Evolutionary conservation across 2,888 invertebrate species (phyloP), one percentile per base, ranked within the genome.

Genomic region (Cryptus armator): DNA sequence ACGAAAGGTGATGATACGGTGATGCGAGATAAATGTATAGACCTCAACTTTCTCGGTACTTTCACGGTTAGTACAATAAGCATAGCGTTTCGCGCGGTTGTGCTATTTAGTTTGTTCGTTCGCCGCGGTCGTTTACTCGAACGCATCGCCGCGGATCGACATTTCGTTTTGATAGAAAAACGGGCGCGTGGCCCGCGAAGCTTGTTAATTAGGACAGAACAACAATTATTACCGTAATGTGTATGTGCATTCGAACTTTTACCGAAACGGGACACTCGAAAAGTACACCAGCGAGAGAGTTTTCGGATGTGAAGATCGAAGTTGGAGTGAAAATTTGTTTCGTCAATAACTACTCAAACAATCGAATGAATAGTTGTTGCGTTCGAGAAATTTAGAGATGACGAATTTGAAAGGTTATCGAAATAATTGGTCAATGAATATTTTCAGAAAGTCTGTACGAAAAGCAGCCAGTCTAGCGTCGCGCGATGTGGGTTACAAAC

Each of bases 401-500:
- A 37, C 6, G 9, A 37, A 7, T 37, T 37, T 37, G 7, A 37
- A 37, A 37, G 37, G 9, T 4, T 7, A 37, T 37, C 37, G 37
- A 37, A 37, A 37, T 37, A 37, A 37, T 37, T 7, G 37, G 24
- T 24, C 16, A 10, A 19, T 56, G 16, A 4, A 56, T 56, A 56
- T 62, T 84, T 81, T 51, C 2, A 71, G 59, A 9, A 43, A 78
- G 91, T 90, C 90, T 89, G 89, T 89, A 90, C 90, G 86, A 75
- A 67, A 81, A 68, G 67, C 14, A 48, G 56, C 12, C 12, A 59
- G 77, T 74, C 37, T 32, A 43, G 74, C 62, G 81, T 87, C 88
- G 88, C 64, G 88, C 90, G 90, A 92, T 91, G 91, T 92, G 91
- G 91, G 92, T 92, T 92, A 92, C 91, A 90, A 91, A 92, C 90